Evolutionary conservation across 1,140 invertebrate genomes (phyloP).

Genomic region (Drosophila miranda): DNA sequence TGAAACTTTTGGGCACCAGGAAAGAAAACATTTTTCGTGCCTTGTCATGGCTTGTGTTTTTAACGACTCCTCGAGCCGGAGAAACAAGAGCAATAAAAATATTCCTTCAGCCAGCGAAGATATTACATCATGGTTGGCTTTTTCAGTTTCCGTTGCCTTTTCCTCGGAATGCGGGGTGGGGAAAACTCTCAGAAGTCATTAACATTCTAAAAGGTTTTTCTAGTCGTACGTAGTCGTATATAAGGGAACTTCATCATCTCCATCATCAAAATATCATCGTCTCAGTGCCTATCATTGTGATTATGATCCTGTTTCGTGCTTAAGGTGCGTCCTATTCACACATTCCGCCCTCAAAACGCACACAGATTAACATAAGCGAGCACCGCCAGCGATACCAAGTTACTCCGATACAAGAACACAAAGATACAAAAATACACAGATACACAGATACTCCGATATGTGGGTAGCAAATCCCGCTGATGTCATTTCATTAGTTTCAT

Average conservation of each 20-base stretch:
- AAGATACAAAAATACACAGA: conserved; percentile 3
- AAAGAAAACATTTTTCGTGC: conserved; percentile 44
- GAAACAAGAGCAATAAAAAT: conserved; percentile 69
- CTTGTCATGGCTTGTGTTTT: conserved; percentile 66
- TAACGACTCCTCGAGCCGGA: conserved; percentile 52
- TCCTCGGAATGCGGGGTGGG: not conserved
- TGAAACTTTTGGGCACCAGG: not conserved
- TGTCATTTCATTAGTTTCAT: conserved; percentile 80
- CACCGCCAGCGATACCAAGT: not conserved
- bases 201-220: conserved; percentile 78
- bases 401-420: not conserved
- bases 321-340: conserved; percentile 38
- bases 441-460: conserved; percentile 3
- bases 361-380: conserved; percentile 17
- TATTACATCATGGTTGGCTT: conserved; percentile 32
- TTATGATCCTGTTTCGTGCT: conserved; percentile 18
- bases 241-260: conserved; percentile 18
- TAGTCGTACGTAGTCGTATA: conserved; percentile 44
- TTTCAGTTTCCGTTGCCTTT: conserved; percentile 1
- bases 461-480: conserved; percentile 43
- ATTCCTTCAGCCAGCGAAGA: conserved; percentile 28
- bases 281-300: conserved; percentile 18
- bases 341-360: not conserved
- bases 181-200: conserved; percentile 65
- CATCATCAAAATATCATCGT: conserved; percentile 36